Base-by-base conservation (phyloP, 2,888 invertebrate genomes). In the Lepidochrysops patricia region DNA sequence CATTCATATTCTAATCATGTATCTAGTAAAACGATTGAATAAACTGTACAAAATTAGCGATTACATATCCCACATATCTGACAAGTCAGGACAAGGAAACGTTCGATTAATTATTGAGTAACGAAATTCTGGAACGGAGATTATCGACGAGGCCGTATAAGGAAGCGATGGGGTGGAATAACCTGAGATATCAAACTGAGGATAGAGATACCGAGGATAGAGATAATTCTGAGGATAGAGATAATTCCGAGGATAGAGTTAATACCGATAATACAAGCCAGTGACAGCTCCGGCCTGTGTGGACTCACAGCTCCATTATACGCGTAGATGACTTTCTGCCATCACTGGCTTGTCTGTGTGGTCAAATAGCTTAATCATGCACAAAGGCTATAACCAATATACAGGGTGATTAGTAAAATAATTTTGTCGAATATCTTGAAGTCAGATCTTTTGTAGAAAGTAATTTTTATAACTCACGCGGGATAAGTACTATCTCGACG, bases 121-220 rank as follows among this genome's bases (percentile, higher is more conserved):
- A 52, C 52, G 13, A 52, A 52, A 52, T 52, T 27, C 15, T 52
- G 52, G 52, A 27, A 52, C 52, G 52, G 52, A 52, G 27, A 52
- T 52, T 52, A 27, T 26, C 52, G 15, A 19, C 15, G 7, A 15
- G 13, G 27, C 27, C 27, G 52, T 27, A 52, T 52, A 27, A 52
- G 13, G 13, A 13, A 52, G 52, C 52, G 27, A 52, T 27, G 52
- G 27, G 27, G 27, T 23, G 26, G 13, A 52, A 52, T 27, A 27
- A 27, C 27, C 15, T 13, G 52, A 52, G 27, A 52, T 27, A 52
- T 50, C 26, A 50, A 13, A 27, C 27, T 27, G 13, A 7, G 27
- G 26, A 52, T 52, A 15, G 9, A 50, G 27, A 27, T 52, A 34
- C 34, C 2, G n/a, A 12, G 34, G 34, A 6, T 34, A 12, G 34